phyloP scores from a whole-genome alignment of 2,888 invertebrate genomes.

The Augochlorella aurata region DNA sequence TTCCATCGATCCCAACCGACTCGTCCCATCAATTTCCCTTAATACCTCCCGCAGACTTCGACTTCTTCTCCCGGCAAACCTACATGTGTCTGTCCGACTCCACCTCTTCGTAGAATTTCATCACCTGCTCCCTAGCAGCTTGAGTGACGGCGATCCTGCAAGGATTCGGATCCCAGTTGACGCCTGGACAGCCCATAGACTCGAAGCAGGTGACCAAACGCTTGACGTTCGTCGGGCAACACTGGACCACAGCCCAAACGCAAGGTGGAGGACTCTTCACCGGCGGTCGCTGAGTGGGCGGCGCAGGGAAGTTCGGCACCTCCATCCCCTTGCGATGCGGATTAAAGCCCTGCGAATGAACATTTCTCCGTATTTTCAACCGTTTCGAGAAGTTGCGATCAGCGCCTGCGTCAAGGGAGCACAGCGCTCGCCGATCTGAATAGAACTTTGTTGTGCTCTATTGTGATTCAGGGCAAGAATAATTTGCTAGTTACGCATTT shows the following conservation, averaged over 20 bases:
- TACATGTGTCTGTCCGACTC: constrained; percentile 34
- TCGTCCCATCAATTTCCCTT: background rate
- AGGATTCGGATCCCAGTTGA: constrained; percentile 89
- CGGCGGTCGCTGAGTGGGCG: constrained; percentile 82
- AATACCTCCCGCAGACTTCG: background rate
- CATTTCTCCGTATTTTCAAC: background rate
- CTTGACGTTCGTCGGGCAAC: constrained; percentile 84
- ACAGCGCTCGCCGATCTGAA: no score
- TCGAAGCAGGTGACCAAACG: constrained; percentile 86
- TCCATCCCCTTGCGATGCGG: constrained; percentile 68
- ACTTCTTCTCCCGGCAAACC: background rate
- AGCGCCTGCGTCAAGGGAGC: no score
- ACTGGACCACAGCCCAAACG: constrained; percentile 89
- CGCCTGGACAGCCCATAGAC: constrained; percentile 87
- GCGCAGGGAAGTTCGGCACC: constrained; percentile 73
- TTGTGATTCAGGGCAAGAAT: no score
- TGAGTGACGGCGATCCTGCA: constrained; percentile 86
- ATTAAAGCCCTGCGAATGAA: constrained; percentile 68
- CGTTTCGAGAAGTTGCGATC: background rate
- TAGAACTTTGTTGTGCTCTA: no score
- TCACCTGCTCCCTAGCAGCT: constrained; percentile 82
- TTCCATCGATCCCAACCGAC: background rate
- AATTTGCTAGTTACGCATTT: no score
- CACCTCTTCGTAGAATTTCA: constrained; percentile 69
- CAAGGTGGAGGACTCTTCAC: constrained; percentile 84